Conservation (phyloP, 1,140 invertebrate genomes). For the Euglossa dilemma region DNA sequence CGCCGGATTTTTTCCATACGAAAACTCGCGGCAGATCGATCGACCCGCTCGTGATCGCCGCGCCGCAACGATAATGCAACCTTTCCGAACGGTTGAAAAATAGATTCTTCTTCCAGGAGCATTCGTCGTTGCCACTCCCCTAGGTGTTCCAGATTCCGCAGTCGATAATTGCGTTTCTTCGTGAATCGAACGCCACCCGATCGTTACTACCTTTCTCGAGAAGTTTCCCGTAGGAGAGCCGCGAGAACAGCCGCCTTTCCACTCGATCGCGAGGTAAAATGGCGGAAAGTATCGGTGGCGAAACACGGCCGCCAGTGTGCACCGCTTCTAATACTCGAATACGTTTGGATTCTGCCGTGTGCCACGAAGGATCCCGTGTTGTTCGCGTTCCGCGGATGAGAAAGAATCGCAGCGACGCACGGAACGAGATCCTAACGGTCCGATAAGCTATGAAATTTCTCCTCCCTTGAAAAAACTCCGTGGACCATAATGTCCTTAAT, state of each 20-base stretch:
- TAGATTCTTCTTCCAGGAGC: neutral
- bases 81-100: neutral
- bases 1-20: constrained; percentile 13
- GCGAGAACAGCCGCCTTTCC: neutral
- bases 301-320: no score
- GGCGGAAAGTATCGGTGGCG: no score
- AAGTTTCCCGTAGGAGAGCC: neutral
- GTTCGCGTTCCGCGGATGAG: constrained; percentile 13
- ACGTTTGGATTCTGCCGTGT: neutral
- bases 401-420: constrained; percentile 43
- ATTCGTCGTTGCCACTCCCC: constrained; percentile 2
- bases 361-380: neutral
- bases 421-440: constrained; percentile 52
- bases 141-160: constrained; percentile 15
- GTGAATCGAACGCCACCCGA: constrained; percentile 8
- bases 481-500: constrained; percentile 60
- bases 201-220: neutral
- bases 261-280: neutral
- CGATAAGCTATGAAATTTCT: constrained; percentile 61
- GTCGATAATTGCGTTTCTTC: constrained; percentile 37
- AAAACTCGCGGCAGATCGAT: constrained; percentile 28
- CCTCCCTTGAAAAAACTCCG: constrained; percentile 18
- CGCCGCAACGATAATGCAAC: constrained; percentile 9
- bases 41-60: neutral
- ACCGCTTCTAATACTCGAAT: no score